These are phyloP conservation scores for Eonycteris spelaea DNA, from an alignment of 2,113 vertebrate species.

Conservation along the genomic window DNA sequence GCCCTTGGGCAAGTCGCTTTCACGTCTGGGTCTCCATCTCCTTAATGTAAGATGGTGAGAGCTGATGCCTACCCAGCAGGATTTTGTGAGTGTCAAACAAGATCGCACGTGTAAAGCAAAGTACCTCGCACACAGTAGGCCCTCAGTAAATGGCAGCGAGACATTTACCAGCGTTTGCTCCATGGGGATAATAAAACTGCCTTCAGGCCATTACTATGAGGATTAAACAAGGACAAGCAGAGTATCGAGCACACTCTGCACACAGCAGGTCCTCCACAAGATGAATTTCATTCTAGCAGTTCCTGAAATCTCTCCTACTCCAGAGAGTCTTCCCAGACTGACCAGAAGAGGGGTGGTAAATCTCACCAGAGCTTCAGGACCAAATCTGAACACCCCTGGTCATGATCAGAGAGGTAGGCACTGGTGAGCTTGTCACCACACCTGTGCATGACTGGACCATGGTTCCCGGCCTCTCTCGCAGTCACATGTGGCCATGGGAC, in stretches of 20 bases:
- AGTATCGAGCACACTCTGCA: neutral
- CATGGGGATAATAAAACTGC: neutral
- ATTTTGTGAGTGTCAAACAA: neutral
- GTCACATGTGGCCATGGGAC: neutral
- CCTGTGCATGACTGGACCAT: neutral
- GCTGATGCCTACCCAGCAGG: neutral
- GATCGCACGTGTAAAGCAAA: neutral
- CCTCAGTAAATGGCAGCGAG: neutral
- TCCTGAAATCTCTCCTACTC: neutral
- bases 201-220: neutral
- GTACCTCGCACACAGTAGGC: neutral
- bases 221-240: neutral
- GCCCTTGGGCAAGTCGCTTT: neutral
- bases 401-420: neutral
- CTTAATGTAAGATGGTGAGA: neutral
- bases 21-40: neutral
- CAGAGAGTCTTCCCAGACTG: neutral
- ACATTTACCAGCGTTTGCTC: neutral
- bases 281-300: neutral
- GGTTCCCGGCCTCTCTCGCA: neutral
- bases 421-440: neutral
- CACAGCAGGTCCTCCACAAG: neutral
- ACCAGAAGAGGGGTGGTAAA: neutral
- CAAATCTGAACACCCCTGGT: neutral
- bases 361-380: neutral